phyloP scores from a whole-genome alignment of 1,140 invertebrate species.

The Forficula auricularia region DNA sequence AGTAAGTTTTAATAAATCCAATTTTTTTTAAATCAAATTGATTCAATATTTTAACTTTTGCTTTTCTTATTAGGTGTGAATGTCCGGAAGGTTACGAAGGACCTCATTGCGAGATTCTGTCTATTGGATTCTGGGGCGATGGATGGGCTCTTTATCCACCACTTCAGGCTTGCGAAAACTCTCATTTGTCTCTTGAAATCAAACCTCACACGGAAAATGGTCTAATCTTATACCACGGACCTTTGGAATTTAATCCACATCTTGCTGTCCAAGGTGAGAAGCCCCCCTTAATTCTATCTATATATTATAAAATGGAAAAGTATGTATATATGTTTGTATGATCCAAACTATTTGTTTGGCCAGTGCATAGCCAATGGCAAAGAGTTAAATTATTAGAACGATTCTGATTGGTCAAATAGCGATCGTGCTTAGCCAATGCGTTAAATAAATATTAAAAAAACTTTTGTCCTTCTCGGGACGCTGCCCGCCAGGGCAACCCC shows the following conservation, averaged over 20 bases:
- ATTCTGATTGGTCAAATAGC: no score
- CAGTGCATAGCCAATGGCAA: no score
- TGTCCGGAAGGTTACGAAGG: slow-evolving; percentile 57
- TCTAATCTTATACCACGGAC: slow-evolving; percentile 82
- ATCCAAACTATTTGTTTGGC: no score
- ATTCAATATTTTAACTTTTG: background rate
- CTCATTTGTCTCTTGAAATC: slow-evolving; percentile 59
- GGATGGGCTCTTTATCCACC: slow-evolving; percentile 79
- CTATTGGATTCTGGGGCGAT: slow-evolving; percentile 68
- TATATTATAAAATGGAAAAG: background rate
- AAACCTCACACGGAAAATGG: slow-evolving; percentile 53
- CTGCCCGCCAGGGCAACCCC: no score
- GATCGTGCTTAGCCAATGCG: no score
- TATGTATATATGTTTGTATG: background rate
- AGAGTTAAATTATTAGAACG: no score
- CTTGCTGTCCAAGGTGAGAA: slow-evolving; percentile 37
- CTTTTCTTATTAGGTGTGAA: slow-evolving; percentile 30
- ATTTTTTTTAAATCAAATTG: background rate
- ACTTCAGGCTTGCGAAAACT: slow-evolving; percentile 56
- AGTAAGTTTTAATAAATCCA: slow-evolving; percentile 23
- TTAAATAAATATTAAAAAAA: no score
- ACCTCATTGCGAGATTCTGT: slow-evolving; percentile 73
- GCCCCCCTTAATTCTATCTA: no score
- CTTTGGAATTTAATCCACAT: slow-evolving; percentile 40
- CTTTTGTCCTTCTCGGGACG: no score